Evolutionary conservation across 2,797 vertebrate species (phyloP).

Genomic region (Pipistrellus kuhlii): DNA sequence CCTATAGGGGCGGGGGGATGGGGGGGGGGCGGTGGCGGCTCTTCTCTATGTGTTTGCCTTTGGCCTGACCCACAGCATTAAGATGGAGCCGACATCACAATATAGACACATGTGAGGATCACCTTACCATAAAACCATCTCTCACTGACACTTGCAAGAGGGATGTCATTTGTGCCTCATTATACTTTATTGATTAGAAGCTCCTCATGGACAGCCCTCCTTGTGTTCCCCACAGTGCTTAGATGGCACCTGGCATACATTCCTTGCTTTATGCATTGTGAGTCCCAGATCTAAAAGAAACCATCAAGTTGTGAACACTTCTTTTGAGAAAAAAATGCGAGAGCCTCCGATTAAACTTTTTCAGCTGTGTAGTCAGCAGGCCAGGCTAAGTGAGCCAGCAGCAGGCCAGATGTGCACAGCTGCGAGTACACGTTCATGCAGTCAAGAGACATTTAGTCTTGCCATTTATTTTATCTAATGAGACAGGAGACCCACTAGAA

Average conservation of each 20-base stretch:
- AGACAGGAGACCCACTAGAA: background rate
- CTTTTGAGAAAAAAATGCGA: background rate
- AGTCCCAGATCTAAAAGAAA: background rate
- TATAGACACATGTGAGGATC: background rate
- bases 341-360: background rate
- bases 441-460: background rate
- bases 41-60: background rate
- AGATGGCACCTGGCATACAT: background rate
- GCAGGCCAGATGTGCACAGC: background rate
- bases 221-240: background rate
- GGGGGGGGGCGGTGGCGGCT: background rate
- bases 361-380: background rate
- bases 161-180: background rate
- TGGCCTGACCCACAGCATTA: background rate
- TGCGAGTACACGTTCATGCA: background rate
- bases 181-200: background rate
- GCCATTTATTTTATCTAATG: conserved; percentile 16
- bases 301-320: background rate
- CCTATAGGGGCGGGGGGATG: too few species aligned
- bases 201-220: background rate
- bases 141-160: background rate
- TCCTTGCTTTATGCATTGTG: background rate
- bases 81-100: background rate
- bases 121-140: background rate
- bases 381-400: background rate